These are phyloP conservation scores for Pungitius pungitius DNA, from an alignment of 2,113 vertebrate genomes.

Conservation along the genomic window DNA sequence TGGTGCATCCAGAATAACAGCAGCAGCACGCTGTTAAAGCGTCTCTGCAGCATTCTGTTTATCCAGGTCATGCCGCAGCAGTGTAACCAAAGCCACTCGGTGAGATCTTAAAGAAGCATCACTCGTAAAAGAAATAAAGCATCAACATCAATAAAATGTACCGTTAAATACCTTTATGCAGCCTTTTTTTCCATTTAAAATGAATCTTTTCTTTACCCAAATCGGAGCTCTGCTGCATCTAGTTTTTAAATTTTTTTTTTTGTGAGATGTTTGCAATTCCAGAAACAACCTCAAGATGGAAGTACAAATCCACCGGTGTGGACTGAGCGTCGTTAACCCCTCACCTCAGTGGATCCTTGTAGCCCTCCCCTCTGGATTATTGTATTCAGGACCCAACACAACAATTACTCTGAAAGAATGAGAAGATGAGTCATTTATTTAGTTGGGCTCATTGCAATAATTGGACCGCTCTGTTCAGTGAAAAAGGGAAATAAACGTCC, in stretches of 20 bases:
- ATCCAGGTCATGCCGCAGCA: constrained; percentile 67
- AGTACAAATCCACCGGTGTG: constrained; percentile 58
- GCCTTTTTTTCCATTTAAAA: not conserved
- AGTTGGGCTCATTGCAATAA: constrained; percentile 12
- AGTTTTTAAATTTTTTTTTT: not conserved
- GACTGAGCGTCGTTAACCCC: constrained; percentile 34
- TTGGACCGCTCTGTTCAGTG: constrained; percentile 16
- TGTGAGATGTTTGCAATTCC: constrained; percentile 30
- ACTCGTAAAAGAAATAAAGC: not conserved
- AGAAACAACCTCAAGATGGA: constrained; percentile 51
- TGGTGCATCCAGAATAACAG: not conserved
- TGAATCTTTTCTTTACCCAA: not conserved
- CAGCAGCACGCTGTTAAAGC: constrained; percentile 4
- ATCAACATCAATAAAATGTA: not conserved
- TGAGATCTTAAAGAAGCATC: constrained; percentile 29
- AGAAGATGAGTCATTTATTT: constrained; percentile 8
- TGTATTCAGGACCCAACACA: constrained; percentile 18
- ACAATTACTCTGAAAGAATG: constrained; percentile 16
- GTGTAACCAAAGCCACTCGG: constrained; percentile 26
- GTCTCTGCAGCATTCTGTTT: constrained; percentile 41
- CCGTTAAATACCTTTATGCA: not conserved
- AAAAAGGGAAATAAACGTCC: constrained; percentile 25
- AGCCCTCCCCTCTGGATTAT: constrained; percentile 10
- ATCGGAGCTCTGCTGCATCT: not conserved
- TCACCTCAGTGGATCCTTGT: constrained; percentile 29